Evolutionary conservation across 2,797 vertebrate genomes (phyloP), one percentile per base, ranked within the genome.

Genomic region (Odontamblyopus lacepedii): DNA sequence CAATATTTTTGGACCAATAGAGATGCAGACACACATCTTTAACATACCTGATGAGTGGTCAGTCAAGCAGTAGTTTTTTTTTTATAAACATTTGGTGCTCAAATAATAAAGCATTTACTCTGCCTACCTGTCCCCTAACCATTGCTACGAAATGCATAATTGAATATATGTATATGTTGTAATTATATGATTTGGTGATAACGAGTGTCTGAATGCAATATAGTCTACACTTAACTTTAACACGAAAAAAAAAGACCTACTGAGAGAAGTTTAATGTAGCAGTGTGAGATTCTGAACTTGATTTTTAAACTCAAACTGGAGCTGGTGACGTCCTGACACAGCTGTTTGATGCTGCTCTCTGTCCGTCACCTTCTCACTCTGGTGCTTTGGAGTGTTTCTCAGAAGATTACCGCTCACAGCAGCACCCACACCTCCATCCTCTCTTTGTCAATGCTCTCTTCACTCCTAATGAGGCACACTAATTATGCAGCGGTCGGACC

Each of bases 401-500:
- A 53, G 27, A 67, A 30, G 50, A 53, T 53, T 30, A 67, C 29
- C 62, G 53, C 76, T 48, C 56, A 48, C 44, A 48, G 62, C 59
- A 69, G 70, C 63, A 61, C 64, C 48, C 65, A 57, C 70, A 1
- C 71, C 64, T 75, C 73, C 76, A 75, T 78, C 85, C 75, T 71
- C 73, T 75, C 70, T 30, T 23, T 70, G 78, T 83, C 70, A 72
- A 70, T 62, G 75, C 57, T 76, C 79, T 77, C 82, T 78, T 85
- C 77, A 63, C 74, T 78, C 65, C 38, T 86, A 84, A 88, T 83
- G 83, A 88, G 80, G 76, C 69, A 23, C 72, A 73, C 48, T 83
- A 69, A 81, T 86, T 78, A 84, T 73, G 72, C 81, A 69, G 75
- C 75, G 72, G 75, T 82, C 83, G 82, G 84, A 85, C 86, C 78